Base-by-base conservation (phyloP, 2,888 invertebrate genomes). In the Dynastes grantii region DNA sequence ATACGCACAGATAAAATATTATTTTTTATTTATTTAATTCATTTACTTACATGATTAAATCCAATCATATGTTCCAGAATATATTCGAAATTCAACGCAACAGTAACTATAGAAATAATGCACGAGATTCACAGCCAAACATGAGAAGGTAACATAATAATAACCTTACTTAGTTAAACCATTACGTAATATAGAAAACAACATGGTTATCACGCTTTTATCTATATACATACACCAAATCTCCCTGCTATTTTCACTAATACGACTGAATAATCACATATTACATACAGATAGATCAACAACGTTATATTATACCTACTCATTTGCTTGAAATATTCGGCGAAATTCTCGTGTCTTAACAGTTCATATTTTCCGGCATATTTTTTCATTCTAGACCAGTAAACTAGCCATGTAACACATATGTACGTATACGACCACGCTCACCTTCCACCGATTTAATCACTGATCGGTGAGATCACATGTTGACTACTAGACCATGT, bases 321-420 rank as follows among this genome's bases (percentile, higher is more conserved):
- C 64, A 85, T 77, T 2, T 82, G 83, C 5, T 80, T 80, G 32
- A 85, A 80, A 78, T 85, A 83, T 80, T 84, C 82, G 13, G 78
- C 81, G 70, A 85, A 84, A 77, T 84, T 81, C 64, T 84, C 83
- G 64, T 84, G 84, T 32, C 79, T 82, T 8, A 80, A 78, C 32
- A 85, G 76, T 58, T 82, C 63, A 79, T 83, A 85, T 75, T 80
- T 82, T n/a, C 85, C 85, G 22, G 78, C 80, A 63, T 76, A 75
- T 77, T 77, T 22, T 6, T 79, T 78, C 79, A 80, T 83, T 65
- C 61, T 61, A 55, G 11, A 22, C 16, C n/a, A 0, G 3, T 3
- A n/a, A 53, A 11, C 22, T 22, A 22, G 53, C n/a, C n/a, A 11
- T 8, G 4, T 53, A n/a, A 37, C 3, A 37, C 3, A 37, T 6